Conservation (phyloP, 2,797 vertebrate species). For the Oophaga sylvatica region DNA sequence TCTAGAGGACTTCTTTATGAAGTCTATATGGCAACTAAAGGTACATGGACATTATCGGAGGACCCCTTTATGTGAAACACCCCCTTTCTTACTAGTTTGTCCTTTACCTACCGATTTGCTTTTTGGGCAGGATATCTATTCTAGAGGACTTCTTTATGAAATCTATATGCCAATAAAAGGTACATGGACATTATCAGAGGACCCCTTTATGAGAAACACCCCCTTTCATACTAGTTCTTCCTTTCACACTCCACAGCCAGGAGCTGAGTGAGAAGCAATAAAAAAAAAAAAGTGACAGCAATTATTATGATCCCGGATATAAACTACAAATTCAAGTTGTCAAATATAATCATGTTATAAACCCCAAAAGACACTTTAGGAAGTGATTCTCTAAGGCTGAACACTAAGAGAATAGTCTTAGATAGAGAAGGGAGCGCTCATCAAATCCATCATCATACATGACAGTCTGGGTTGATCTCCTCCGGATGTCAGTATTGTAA, state of each 20-base stretch:
- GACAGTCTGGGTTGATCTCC: not conserved
- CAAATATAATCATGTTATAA: slow-evolving; percentile 20
- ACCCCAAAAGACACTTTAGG: slow-evolving; percentile 7
- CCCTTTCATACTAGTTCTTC: not conserved
- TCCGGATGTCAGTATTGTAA: not conserved
- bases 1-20: too few relatives aligned
- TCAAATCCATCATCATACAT: slow-evolving; percentile 1
- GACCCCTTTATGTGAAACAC: too few relatives aligned
- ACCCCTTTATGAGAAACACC: not conserved
- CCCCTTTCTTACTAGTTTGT: too few relatives aligned
- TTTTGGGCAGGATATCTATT: too few relatives aligned
- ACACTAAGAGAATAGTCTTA: not conserved
- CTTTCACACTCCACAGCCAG: not conserved
- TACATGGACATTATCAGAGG: not conserved
- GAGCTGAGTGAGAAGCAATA: not conserved
- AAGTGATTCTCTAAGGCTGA: not conserved
- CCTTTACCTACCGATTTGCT: too few relatives aligned
- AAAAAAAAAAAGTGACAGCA: slow-evolving; percentile 2
- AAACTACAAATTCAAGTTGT: slow-evolving; percentile 22
- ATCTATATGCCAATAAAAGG: too few relatives aligned
- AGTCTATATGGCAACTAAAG: too few relatives aligned
- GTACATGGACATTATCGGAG: too few relatives aligned
- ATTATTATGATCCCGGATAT: not conserved
- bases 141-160: too few relatives aligned
- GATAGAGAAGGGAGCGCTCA: not conserved